These are phyloP conservation scores for Mixornis gularis DNA, from an alignment of 2,113 vertebrate species.

Conservation along the genomic window DNA sequence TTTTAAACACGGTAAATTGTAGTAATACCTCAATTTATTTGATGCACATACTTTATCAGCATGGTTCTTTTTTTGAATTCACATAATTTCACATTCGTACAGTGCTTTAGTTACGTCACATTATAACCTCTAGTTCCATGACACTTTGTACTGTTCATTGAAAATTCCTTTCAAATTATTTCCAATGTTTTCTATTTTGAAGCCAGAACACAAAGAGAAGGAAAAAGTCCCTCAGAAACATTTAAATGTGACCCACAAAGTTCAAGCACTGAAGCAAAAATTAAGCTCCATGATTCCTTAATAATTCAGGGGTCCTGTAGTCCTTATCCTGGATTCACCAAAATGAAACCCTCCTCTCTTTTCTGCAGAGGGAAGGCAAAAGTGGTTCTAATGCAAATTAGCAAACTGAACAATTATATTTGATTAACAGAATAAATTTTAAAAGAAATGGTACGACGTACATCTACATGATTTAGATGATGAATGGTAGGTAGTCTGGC, in stretches of 20 bases:
- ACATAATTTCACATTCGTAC: fast-evolving
- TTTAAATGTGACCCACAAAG: neutral
- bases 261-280: neutral
- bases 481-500: neutral
- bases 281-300: neutral
- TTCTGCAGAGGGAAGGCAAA: neutral
- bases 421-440: neutral
- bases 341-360: neutral
- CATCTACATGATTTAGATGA: neutral
- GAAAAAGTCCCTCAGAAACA: neutral
- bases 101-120: neutral
- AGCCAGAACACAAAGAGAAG: neutral
- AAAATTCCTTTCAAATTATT: neutral
- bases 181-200: neutral
- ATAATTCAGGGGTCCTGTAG: neutral
- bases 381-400: neutral
- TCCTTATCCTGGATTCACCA: neutral
- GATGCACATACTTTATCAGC: neutral
- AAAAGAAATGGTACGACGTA: neutral
- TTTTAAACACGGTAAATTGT: neutral
- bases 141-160: neutral
- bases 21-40: neutral
- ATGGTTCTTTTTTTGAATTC: neutral
- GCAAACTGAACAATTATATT: neutral
- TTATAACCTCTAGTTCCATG: neutral